Evolutionary conservation across 2,888 invertebrate species (phyloP).

Genomic region (Lagria hirta): DNA sequence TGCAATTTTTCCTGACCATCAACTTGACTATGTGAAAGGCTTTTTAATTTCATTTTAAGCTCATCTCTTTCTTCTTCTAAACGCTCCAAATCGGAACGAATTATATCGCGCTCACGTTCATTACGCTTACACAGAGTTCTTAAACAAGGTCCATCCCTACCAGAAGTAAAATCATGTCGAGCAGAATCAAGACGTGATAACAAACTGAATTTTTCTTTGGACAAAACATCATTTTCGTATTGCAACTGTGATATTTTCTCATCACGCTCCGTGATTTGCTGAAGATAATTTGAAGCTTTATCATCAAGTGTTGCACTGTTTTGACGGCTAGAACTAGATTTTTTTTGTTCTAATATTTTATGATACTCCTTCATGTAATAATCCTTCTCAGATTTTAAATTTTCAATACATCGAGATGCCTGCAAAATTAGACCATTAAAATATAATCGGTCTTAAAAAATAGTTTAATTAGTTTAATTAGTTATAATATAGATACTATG

Average conservation of each 20-base stretch:
- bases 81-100: conserved; percentile 59
- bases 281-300: conserved; percentile 38
- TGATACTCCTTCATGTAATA: conserved; percentile 57
- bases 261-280: conserved; percentile 52
- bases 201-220: conserved; percentile 53
- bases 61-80: conserved; percentile 63
- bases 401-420: conserved; percentile 38
- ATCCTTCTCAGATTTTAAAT: conserved; percentile 53
- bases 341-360: conserved; percentile 51
- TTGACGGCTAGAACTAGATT: conserved; percentile 42
- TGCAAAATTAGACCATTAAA: conserved; percentile 26
- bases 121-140: conserved; percentile 49
- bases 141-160: conserved; percentile 37
- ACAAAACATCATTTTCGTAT: conserved; percentile 53
- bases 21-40: conserved; percentile 10
- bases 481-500: too few relatives aligned
- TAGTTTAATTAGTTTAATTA: conserved; percentile 6
- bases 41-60: conserved; percentile 57
- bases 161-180: conserved; percentile 35
- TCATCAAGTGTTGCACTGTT: conserved; percentile 15
- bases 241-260: conserved; percentile 50
- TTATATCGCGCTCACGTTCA: conserved; percentile 60
- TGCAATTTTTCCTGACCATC: conserved; percentile 57
- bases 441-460: conserved; percentile 5
- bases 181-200: conserved; percentile 50